Base-by-base conservation (phyloP, 2,888 invertebrate genomes). In the Lasioglossum lativentre region DNA sequence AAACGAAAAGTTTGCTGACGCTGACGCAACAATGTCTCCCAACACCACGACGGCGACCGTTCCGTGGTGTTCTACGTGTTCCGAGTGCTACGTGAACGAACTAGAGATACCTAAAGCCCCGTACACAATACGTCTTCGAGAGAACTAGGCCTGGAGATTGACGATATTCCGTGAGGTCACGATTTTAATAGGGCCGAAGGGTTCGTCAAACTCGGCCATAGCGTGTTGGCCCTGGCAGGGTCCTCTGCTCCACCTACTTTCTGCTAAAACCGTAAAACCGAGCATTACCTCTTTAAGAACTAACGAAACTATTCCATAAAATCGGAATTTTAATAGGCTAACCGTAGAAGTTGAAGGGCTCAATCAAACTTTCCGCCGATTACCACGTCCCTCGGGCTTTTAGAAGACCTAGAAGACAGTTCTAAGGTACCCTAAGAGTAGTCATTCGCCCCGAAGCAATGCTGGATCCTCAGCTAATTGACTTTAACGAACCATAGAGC, bases 1-100 rank as follows among this genome's bases (percentile, higher is more conserved):
- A 71, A 66, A 76, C 30, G 16, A 68, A 75, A 59, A 8, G 27
- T 81, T 45, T 12, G 23, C 40, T 4, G n/a, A n/a, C 75, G 27
- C 23, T 76, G 68, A 68, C 84, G 84, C 73, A 74, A 84, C 56
- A 10, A 56, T 30, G 63, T 77, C 68, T 30, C 72, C 40, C 42
- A 63, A 80, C 74, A 47, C 19, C 45, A 5, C 45, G 27, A 38
- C 42, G 70, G 1, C 38, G 19, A 27, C 56, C n/a, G 59, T 72
- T 72, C 56, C 30, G 30, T 6, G 16, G 71, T n/a, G 42, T 45
- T 38, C 38, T 38, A 68, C 34, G 23, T 38, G 68, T 68, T 38
- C 38, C 68, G 68, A 68, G 68, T 38, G 23, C 19, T 68, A 10
- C 38, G 23, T 12, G 38, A 38, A 68, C 34, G 23, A 68, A 38